Evolutionary conservation across 2,797 vertebrate species (phyloP), one percentile per base, ranked within the genome.

Genomic region (Acrossocheilus wenchowensis): DNA sequence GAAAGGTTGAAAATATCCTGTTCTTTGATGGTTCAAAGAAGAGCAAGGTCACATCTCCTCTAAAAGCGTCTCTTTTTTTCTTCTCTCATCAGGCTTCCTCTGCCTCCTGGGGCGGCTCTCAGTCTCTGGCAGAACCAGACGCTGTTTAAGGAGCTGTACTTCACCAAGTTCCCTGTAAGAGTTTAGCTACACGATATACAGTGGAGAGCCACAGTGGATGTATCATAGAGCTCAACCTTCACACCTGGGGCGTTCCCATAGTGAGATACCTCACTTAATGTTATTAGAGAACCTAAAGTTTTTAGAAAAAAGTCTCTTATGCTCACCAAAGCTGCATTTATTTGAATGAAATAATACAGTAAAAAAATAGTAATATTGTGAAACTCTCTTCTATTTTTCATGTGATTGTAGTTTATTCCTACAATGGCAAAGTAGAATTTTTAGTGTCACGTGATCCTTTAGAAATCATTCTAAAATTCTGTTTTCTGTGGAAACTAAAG

Each of bases 81-180:
- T 81, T 43, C 79, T 78, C 68, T 88, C 77, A n/a, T 62, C 86
- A 99, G 98, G 89, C 94, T 98, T 2, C 97, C 98, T 87, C 95
- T 99, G 85, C 97, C 98, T 79, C 98, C 98, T 9, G 98, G 98
- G 66, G 94, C 97, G 0, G 97, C 98, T 11, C 91, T 97, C 9
- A 96, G 96, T 75, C 96, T 99, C 89, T 99, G 98, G 98, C 94
- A 98, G 95, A 99, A 98, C 93, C 79, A 93, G 15, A 93, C 95
- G 69, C 92, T 96, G 48, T 99, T 97, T 90, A 96, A 94, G 90
- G 92, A 97, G 85, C 92, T 98, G 2, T 99, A 99, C 93, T 99
- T 98, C 91, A 93, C 95, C 68, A 99, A 97, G 91, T 99, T 97
- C 93, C 96, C 97, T 3, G 98, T 99, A 96, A 95, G 97, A 91